Evolutionary conservation across 2,113 vertebrate species (phyloP), one percentile per base, ranked within the genome.

Genomic region (Hiodon alosoides): DNA sequence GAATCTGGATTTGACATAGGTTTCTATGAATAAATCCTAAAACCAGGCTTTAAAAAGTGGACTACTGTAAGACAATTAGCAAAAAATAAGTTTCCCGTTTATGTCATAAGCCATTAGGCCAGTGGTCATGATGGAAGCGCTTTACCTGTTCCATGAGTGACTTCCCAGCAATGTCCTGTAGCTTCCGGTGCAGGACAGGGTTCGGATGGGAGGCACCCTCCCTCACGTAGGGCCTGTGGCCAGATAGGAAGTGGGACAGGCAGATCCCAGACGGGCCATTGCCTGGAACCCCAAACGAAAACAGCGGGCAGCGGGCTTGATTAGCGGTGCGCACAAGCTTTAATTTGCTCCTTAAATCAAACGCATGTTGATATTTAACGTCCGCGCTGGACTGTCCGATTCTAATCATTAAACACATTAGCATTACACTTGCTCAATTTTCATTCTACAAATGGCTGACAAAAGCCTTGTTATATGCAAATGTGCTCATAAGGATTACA

Each of bases 221-320:
- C 78, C 79, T 90, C 79, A 90, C 74, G 0, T 93, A 93, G 57
- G 93, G 92, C 1, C 79, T 82, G 67, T 92, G 84, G 54, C 93
- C 92, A 0, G 93, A 93, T 48, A 94, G 87, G 76, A 94, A 76
- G 70, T 93, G 93, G 1, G 93, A 94, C 7, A 94, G 81, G 76
- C 91, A 93, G 83, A 94, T 93, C 76, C 90, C 92, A 0, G 93
- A 94, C 9, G 93, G 93, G 0, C 93, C 93, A 2, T 94, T 94
- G 65, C 92, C 92, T 93, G 76, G 31, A 54, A 52, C 50, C 52
- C 47, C 54, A 69, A 11, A 76, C 31, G 65, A 52, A 69, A 14
- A 64, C 54, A 76, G 51, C n/a, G 48, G 16, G 50, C 5, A 54
- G 52, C 3, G 0, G n/a, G 58, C 8, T 6, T 4, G 46, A 54